A percentile compares a stretch with the other conserved stretches of the same genome.
Evolutionary conservation across 2,113 vertebrate species (phyloP).

Genomic region (Colaptes auratus): DNA sequence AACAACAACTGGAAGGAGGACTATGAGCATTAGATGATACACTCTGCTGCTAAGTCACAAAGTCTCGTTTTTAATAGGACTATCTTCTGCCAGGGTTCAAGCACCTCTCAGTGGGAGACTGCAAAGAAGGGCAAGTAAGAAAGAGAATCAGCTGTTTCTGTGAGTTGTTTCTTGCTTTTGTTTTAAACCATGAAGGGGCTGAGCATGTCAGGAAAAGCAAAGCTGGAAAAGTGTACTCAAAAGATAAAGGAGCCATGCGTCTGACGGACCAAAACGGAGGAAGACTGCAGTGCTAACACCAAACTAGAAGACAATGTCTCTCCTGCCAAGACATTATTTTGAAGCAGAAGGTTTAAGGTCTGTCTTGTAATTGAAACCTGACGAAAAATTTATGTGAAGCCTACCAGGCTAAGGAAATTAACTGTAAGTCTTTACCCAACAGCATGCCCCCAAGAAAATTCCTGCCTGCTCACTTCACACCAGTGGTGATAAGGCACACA

Average conservation of each 20-base stretch:
- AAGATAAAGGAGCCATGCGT: rapidly evolving
- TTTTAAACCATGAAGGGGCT: neutral
- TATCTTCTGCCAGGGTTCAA: neutral
- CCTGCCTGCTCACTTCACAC: neutral
- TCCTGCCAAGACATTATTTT: neutral
- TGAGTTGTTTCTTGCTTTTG: neutral
- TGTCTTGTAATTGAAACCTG: neutral
- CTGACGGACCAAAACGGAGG: neutral
- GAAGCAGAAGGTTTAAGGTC: neutral
- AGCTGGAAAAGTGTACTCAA: neutral
- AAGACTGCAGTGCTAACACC: neutral
- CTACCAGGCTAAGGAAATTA: neutral
- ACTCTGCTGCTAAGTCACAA: neutral
- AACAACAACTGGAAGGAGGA: neutral
- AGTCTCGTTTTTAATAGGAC: neutral
- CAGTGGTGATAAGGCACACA: neutral
- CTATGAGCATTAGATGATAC: neutral
- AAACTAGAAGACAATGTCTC: neutral
- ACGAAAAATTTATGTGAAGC: neutral
- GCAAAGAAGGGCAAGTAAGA: neutral
- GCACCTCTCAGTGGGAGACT: neutral
- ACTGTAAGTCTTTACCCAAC: neutral
- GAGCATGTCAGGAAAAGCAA: neutral
- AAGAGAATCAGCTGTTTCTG: neutral
- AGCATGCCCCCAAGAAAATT: neutral